Conservation (phyloP, 2,797 vertebrate species). For the Yasuhikotakia modesta region DNA sequence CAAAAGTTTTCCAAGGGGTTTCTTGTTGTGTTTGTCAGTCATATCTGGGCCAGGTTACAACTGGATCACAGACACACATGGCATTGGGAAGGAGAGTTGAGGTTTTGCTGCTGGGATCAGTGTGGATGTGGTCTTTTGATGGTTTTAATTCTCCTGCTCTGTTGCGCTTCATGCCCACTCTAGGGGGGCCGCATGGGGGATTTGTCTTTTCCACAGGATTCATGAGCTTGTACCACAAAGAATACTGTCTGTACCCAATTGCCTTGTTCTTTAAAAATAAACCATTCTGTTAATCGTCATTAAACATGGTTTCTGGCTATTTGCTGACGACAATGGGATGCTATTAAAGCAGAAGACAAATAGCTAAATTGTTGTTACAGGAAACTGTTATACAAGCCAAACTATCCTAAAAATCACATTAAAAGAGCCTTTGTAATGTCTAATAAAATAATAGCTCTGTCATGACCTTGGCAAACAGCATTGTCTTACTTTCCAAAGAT, state of each 20-base stretch:
- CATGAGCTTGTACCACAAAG: slow-evolving; percentile 42
- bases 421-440: slow-evolving; percentile 1
- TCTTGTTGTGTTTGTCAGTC: too few species aligned
- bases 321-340: not conserved
- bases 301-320: not conserved
- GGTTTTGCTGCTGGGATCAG: slow-evolving; percentile 10
- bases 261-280: slow-evolving; percentile 32
- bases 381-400: not conserved
- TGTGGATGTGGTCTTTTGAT: slow-evolving; percentile 17
- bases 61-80: not conserved
- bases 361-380: slow-evolving; percentile 33
- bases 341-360: slow-evolving; percentile 12
- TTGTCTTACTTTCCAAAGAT: too few species aligned
- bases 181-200: not conserved
- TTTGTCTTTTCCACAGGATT: slow-evolving; percentile 35
- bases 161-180: slow-evolving; percentile 18
- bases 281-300: slow-evolving; percentile 3
- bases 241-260: slow-evolving; percentile 55
- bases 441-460: slow-evolving; percentile 40
- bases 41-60: slow-evolving; percentile 4
- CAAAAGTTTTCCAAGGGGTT: too few species aligned
- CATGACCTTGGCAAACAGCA: slow-evolving; percentile 34
- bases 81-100: slow-evolving; percentile 19
- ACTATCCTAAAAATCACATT: not conserved
- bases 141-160: slow-evolving; percentile 17